phyloP scores from a whole-genome alignment of 2,113 vertebrate species.

The Lycocorax pyrrhopterus region DNA sequence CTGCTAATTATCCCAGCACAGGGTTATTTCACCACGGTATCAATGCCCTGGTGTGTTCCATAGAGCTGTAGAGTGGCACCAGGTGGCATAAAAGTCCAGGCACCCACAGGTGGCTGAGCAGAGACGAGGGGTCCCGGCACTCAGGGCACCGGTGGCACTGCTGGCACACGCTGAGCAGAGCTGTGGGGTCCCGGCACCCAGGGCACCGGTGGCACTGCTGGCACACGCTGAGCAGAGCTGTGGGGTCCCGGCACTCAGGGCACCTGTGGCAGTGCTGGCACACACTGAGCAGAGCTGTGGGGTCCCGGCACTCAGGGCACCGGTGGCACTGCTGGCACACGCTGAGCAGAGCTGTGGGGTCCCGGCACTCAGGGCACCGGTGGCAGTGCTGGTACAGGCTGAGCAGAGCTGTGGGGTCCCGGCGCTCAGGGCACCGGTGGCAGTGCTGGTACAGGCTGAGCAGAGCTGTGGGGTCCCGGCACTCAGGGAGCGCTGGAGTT shows the following conservation, averaged over 20 bases:
- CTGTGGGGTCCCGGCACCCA: fast-evolving
- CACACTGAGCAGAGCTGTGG: too few relatives aligned
- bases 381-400: too few relatives aligned
- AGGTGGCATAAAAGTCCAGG: not conserved
- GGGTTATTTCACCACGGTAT: not conserved
- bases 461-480: not conserved
- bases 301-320: too few relatives aligned
- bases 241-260: too few relatives aligned
- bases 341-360: too few relatives aligned
- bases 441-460: not conserved
- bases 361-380: too few relatives aligned
- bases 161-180: not conserved
- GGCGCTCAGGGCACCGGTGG: not conserved
- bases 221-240: too few relatives aligned
- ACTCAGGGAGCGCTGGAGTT: not conserved
- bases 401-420: not conserved
- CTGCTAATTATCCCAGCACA: not conserved
- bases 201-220: not conserved
- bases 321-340: too few relatives aligned
- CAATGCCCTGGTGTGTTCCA: not conserved
- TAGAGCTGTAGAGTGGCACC: not conserved
- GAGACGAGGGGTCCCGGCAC: not conserved
- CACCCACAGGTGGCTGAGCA: not conserved
- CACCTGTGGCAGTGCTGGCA: too few relatives aligned
- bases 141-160: not conserved